These are phyloP conservation scores for Melanargia galathea DNA, from an alignment of 2,888 invertebrate genomes.

Conservation along the genomic window DNA sequence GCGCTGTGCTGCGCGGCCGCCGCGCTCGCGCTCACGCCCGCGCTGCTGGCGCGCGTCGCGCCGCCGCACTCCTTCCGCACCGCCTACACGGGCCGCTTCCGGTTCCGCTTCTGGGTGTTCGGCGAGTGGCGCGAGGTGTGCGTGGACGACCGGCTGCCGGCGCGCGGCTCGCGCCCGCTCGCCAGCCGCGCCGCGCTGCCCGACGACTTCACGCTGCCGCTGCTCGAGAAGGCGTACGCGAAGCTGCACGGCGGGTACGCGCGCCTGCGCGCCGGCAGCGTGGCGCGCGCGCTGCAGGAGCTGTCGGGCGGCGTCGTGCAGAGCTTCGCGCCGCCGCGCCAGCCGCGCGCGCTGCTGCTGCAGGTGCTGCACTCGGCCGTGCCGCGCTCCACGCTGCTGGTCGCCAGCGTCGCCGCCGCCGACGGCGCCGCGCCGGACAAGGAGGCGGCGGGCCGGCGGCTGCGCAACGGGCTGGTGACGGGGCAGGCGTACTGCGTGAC, in stretches of 20 bases:
- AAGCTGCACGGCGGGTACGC: slow-evolving; percentile 83
- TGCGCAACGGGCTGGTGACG: slow-evolving; percentile 84
- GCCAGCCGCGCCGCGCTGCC: slow-evolving; percentile 78
- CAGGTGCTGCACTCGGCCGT: slow-evolving; percentile 83
- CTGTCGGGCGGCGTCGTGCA: slow-evolving; percentile 89
- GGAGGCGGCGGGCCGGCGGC: slow-evolving; percentile 49
- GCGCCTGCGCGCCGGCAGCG: slow-evolving; percentile 78
- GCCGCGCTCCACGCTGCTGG: slow-evolving; percentile 86
- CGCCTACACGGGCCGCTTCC: slow-evolving; percentile 48
- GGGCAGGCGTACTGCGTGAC: slow-evolving; percentile 87
- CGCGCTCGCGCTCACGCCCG: slow-evolving; percentile 85
- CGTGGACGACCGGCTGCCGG: slow-evolving; percentile 89
- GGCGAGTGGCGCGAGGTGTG: slow-evolving; percentile 89
- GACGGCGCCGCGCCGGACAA: slow-evolving; percentile 25
- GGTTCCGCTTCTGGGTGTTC: slow-evolving; percentile 91
- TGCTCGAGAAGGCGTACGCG: slow-evolving; percentile 91
- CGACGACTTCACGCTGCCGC: slow-evolving; percentile 88
- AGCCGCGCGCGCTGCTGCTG: slow-evolving; percentile 85
- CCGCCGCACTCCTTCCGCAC: slow-evolving; percentile 84
- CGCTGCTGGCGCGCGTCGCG: slow-evolving; percentile 85
- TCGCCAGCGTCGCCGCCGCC: slow-evolving; percentile 74
- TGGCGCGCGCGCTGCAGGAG: slow-evolving; percentile 87
- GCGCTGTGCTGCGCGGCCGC: slow-evolving; percentile 85
- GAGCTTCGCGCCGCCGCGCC: slow-evolving; percentile 85
- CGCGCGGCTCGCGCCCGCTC: slow-evolving; percentile 84